Base-by-base conservation (phyloP, 2,113 vertebrate genomes). In the Paraplagusia blochii region DNA sequence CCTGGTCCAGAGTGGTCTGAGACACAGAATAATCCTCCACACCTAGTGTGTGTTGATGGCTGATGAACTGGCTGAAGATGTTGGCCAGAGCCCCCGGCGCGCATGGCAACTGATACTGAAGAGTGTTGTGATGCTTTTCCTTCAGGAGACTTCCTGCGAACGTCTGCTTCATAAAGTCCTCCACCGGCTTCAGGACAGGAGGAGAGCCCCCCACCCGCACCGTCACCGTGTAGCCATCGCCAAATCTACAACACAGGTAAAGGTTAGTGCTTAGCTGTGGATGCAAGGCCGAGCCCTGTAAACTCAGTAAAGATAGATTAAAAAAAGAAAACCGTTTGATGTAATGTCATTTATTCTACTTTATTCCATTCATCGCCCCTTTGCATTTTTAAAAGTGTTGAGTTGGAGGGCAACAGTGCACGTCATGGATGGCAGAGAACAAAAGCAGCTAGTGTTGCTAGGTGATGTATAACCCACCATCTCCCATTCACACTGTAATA, bases 1-100 rank as follows among this genome's bases (percentile, higher is more conserved):
- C 97, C 94, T 99, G 95, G 89, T 99, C 97, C 81, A 99, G 92
- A 47, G 97, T 99, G 57, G 97, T 99, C 90, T 99, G 96, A 58
- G 96, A 98, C 69, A 99, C 95, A 0, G 97, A 98, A 90, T 97
- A 99, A 81, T 99, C 97, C 83, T 98, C 97, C 78, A 99, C 91
- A 19, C 84, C 74, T 74, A 99, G 91, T 66, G 78, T 80, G 48
- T 90, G 90, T 82, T 94, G 98, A 67, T 94, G 91, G 66, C 79
- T 89, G 66, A 91, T 93, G 52, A 98, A 93, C 80, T 93, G 88
- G 77, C 91, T 93, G 83, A 98, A 99, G 87, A 98, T 95, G 87
- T 76, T 89, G 44, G 94, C 91, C 78, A 99, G 74, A 14, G 95
- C 94, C 1, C 94, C 95, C 19, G 88, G 89, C 0, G 84, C 73